Conservation (phyloP, 2,797 vertebrate species). For the Ptychobarbus kaznakovi region DNA sequence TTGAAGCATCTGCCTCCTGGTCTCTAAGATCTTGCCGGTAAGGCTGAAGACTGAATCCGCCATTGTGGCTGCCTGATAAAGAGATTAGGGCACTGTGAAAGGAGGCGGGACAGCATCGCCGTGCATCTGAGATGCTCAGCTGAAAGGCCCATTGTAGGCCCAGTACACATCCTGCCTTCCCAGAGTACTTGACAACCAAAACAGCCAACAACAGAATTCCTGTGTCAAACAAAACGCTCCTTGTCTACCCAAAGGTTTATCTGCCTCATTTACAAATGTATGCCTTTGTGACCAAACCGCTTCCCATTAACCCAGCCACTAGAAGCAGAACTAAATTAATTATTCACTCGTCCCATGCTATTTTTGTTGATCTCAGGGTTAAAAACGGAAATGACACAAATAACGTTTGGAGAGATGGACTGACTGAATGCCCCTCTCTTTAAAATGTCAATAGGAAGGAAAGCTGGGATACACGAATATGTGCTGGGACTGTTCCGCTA, state of each 20-base stretch:
- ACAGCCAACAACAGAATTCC: conserved; percentile 87
- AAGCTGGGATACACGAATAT: conserved; percentile 48
- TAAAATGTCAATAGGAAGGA: conserved; percentile 45
- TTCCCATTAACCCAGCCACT: conserved; percentile 80
- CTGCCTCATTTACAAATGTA: conserved; percentile 89
- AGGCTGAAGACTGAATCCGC: conserved; percentile 81
- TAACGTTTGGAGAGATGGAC: conserved; percentile 39
- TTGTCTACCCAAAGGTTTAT: conserved; percentile 85
- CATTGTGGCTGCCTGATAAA: conserved; percentile 86
- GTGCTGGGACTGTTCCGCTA: conserved; percentile 36
- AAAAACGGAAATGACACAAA: conserved; percentile 55
- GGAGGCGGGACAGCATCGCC: conserved; percentile 83
- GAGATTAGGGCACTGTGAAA: conserved; percentile 85
- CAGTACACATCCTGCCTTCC: conserved; percentile 87
- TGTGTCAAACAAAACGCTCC: conserved; percentile 87
- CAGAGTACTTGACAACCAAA: conserved; percentile 87
- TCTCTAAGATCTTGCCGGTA: conserved; percentile 66
- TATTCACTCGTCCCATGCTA: conserved; percentile 74
- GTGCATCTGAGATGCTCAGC: conserved; percentile 78
- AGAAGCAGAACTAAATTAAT: conserved; percentile 83
- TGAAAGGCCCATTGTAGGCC: conserved; percentile 88
- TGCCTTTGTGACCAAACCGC: conserved; percentile 84
- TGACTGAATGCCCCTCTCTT: conserved; percentile 37
- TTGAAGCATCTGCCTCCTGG: conserved; percentile 57
- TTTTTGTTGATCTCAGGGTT: conserved; percentile 64